Evolutionary conservation across 2,888 invertebrate species (phyloP).

Genomic region (Drosophila borborema): DNA sequence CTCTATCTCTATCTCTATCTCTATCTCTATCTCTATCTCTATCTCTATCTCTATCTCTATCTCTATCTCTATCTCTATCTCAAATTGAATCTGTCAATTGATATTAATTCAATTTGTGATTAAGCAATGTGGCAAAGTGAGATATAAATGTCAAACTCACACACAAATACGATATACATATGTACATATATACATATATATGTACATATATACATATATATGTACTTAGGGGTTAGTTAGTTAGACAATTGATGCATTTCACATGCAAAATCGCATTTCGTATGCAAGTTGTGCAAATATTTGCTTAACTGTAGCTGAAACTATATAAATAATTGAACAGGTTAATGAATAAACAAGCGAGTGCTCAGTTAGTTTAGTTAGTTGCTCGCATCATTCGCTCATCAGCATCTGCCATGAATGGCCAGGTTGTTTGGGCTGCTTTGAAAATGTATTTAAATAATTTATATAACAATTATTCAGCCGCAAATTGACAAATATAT

Average conservation of each 20-base stretch:
- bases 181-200: neutral
- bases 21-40: too few species aligned
- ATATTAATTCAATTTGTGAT: neutral
- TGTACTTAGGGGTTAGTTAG: neutral
- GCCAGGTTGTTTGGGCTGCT: conserved; percentile 11
- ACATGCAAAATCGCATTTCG: conserved; percentile 3
- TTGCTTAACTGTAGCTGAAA: conserved; percentile 7
- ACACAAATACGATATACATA: neutral
- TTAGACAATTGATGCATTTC: conserved; percentile 3
- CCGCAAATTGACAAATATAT: conserved; percentile 62
- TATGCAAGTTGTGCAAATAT: conserved; percentile 26
- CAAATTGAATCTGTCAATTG: neutral
- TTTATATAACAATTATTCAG: conserved; percentile 73
- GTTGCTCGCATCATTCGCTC: conserved; percentile 19
- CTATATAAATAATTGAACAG: conserved; percentile 20
- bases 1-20: too few species aligned
- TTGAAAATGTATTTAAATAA: conserved; percentile 60
- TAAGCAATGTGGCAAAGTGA: conserved; percentile 1
- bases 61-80: too few species aligned
- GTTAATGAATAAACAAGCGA: conserved; percentile 8
- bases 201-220: neutral
- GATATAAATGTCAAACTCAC: too few species aligned
- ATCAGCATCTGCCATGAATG: conserved; percentile 18
- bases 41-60: too few species aligned
- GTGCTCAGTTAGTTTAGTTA: conserved; percentile 13